Evolutionary conservation across 2,797 vertebrate species (phyloP).

Genomic region (Bryconaethiops microstoma): DNA sequence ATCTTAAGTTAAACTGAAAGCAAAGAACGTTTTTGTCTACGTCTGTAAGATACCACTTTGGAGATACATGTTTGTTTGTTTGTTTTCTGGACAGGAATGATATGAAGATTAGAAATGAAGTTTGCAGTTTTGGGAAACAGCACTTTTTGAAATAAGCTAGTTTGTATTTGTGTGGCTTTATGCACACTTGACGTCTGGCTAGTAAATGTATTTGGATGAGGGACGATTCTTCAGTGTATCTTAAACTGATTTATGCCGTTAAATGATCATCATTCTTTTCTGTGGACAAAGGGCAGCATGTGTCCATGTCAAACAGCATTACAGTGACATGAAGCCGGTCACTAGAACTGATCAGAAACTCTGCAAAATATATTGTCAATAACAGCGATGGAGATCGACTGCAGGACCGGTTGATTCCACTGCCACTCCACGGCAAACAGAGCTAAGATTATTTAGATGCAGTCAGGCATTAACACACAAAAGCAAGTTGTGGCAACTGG

Average conservation of each 20-base stretch:
- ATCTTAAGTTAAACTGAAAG: too few species aligned
- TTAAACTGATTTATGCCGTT: background rate
- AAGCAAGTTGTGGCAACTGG: too few species aligned
- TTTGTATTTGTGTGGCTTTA: background rate
- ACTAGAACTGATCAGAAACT: background rate
- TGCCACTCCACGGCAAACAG: too few species aligned
- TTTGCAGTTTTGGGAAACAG: background rate
- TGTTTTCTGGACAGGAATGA: too few species aligned
- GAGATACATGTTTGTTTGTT: too few species aligned
- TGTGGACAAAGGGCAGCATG: constrained; percentile 1
- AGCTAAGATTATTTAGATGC: too few species aligned
- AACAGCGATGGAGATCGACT: background rate
- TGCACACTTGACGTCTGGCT: too few species aligned
- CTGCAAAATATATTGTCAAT: background rate
- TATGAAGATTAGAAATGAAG: background rate
- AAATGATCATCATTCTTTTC: background rate
- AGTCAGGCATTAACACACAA: too few species aligned
- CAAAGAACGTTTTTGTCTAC: too few species aligned
- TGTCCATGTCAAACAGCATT: background rate
- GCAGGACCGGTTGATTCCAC: too few species aligned
- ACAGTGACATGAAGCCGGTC: background rate
- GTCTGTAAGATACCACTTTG: too few species aligned
- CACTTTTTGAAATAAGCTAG: too few species aligned
- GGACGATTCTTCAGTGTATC: background rate
- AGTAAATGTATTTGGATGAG: background rate